Base-by-base conservation (phyloP, 2,113 vertebrate species). In the Oncorhynchus tshawytscha region DNA sequence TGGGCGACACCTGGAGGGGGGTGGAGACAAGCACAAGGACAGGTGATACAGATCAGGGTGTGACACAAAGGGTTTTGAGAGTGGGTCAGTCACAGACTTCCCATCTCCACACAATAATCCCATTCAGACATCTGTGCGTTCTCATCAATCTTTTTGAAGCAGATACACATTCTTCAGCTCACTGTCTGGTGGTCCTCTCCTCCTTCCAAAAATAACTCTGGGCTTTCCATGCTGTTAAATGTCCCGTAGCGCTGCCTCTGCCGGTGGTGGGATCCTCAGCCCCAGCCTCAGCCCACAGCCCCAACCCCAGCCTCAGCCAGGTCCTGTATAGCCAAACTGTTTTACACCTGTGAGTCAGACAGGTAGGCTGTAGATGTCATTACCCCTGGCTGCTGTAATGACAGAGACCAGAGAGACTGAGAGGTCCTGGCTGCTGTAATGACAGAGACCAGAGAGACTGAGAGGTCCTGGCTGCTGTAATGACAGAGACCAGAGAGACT, bases 331-430 rank as follows among this genome's bases (percentile, higher is more conserved):
- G 71, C 69, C 70, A 77, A 84, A 73, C 75, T 83, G 79, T 79
- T 82, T 75, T 73, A 75, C 83, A 84, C 83, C 81, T 85, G 82
- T 82, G 74, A 74, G 76, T 70, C 67, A 31, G 69, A 67, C 59
- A 74, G 77, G 76, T 73, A 72, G 13, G 70, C 65, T 70, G 59
- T 5, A 20, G 66, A 72, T 77, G 86, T 88, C 83, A 83, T 81
- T 76, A 75, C 73, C 75, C 25, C 25, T 25, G 25, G 25, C 25
- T 25, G 25, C 25, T 25, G 25, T 25, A 25, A 25, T 25, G 25
- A 25, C 25, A 25, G 2, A 25, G 25, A 25, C 25, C 25, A 25
- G 25, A 25, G 25, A 25, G 25, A 25, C 25, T 2, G 25, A 25
- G 25, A 25, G 2, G 25, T 25, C 1, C 25, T 25, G 25, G 25